Base-by-base conservation (phyloP, 2,888 invertebrate species). In the Chymomyza caudatula region DNA sequence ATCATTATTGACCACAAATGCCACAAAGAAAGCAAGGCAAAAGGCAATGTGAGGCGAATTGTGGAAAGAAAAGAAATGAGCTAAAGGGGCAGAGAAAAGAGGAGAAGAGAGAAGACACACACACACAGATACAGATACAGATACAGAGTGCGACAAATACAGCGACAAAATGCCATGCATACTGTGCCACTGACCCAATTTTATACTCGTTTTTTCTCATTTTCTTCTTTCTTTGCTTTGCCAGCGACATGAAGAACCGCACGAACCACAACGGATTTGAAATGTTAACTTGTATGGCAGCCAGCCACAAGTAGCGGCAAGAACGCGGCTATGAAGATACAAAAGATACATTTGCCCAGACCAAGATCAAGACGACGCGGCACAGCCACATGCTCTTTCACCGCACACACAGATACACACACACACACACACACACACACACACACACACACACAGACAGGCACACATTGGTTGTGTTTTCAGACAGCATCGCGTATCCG, bases 1-100 rank as follows among this genome's bases (percentile, higher is more conserved):
- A 86, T 85, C 79, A 86, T 83, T 87, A 77, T 77, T 87, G 85
- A 86, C 87, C 87, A 87, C 87, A 79, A 82, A 76, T 76, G 71
- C 74, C 73, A 72, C 74, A 77, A 87, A 75, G 82, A 83, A 83
- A 82, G 82, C 80, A 77, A 47, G 29, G 11, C 29, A 37, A 37
- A 11, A 37, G 29, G 29, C 29, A 53, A 52, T 52, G 20, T n/a
- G 19, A 53, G 17, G 29, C 29, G 29, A 37, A 11, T 11, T 8
- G 29, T 17, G 59, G n/a, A n/a, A 75, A 73, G 71, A 65, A 65
- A 73, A 67, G 63, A 51, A 70, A 68, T 66, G 77, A 77, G 19
- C 13, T 73, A 82, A 73, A 72, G 70, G 74, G 69, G 73, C 65
- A 73, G 60, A 67, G 64, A 60, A 62, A 61, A 63, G 65, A 71